phyloP scores from a whole-genome alignment of 1,140 invertebrate genomes.

The Lepidurus arcticus region DNA sequence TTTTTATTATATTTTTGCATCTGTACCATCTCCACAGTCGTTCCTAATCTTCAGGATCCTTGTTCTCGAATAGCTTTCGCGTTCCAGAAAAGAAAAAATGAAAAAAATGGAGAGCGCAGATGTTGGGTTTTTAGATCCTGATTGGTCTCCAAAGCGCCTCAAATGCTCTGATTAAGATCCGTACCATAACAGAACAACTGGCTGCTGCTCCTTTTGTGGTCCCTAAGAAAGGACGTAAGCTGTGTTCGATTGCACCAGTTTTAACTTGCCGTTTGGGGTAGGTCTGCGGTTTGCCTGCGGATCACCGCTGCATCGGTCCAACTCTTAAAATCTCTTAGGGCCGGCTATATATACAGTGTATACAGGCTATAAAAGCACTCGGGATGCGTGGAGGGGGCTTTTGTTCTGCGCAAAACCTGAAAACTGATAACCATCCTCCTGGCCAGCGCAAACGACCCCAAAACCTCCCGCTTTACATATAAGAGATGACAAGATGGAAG shows the following conservation, averaged over 20 bases:
- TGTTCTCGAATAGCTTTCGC: too few relatives aligned
- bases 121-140: too few relatives aligned
- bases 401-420: background rate
- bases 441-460: background rate
- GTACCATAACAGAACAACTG: background rate
- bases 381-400: background rate
- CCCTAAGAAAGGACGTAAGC: background rate
- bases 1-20: too few relatives aligned
- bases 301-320: background rate
- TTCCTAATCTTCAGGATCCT: too few relatives aligned
- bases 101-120: too few relatives aligned
- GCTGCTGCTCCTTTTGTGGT: background rate
- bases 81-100: too few relatives aligned
- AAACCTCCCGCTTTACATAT: background rate
- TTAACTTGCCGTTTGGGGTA: background rate
- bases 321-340: background rate
- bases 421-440: background rate
- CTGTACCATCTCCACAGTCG: too few relatives aligned
- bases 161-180: conserved; percentile 10
- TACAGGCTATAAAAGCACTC: too few relatives aligned
- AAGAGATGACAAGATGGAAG: background rate
- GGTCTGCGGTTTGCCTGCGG: background rate
- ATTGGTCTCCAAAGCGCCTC: background rate
- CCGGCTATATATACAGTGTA: too few relatives aligned
- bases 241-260: conserved; percentile 1